Evolutionary conservation across 2,797 vertebrate genomes (phyloP), one percentile per base, ranked within the genome.

Genomic region (Pseudochromis fuscus): DNA sequence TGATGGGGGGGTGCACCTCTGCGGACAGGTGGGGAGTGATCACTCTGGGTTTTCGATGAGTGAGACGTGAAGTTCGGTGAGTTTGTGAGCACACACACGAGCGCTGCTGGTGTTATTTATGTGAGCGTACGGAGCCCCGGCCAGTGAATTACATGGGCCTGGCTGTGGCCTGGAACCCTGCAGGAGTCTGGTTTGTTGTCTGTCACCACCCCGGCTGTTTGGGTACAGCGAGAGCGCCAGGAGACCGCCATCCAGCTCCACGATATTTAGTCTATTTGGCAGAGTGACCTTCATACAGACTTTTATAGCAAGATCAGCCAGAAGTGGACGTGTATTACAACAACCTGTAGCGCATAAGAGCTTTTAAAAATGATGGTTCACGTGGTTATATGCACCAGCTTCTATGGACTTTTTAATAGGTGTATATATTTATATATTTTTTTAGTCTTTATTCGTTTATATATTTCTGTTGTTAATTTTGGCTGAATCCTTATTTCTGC

Each of bases 181-280:
- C 35, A 81, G 60, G 40, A 75, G 76, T 87, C 76, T 87, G 82
- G 82, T 86, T 83, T 81, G 84, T 75, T 75, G 77, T 88, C 86
- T 87, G 86, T 88, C 85, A 86, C 77, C 82, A 79, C 85, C 27
- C 67, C 5, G 19, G 67, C 75, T 86, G 76, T 77, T 78, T 81
- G 84, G 79, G 59, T 63, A 52, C 31, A 69, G 79, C 67, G 8
- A 42, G 38, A 72, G 59, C 2, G 57, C 81, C 84, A 81, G 67
- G 35, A 75, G 60, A 57, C 45, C 67, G 28, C 10, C 56, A 10
- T 65, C 77, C 67, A 58, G 46, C 53, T 30, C 60, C 25, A 27
- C 1, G 38, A 73, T 83, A 81, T 82, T 83, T 67, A 78, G 75
- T 75, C 81, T 74, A 38, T 75, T 67, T 83, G 84, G 68, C 70